Evolutionary conservation across 2,797 vertebrate genomes (phyloP).

Genomic region (Aselliscus stoliczkanus): DNA sequence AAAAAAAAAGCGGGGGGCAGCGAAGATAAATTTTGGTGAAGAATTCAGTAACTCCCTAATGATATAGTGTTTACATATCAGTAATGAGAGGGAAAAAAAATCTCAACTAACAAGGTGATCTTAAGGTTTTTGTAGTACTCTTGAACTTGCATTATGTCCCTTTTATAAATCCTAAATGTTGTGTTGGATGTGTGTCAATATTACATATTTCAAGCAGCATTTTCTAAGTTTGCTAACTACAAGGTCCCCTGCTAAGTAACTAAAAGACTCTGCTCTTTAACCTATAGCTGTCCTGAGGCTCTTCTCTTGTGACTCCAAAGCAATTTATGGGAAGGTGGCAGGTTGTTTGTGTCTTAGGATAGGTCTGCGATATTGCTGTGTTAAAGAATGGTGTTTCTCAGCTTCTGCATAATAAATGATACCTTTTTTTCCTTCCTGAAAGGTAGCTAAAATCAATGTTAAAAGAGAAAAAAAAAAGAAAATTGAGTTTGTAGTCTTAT

Average conservation of each 20-base stretch:
- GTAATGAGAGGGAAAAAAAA: not conserved
- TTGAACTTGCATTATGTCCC: not conserved
- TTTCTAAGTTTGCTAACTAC: not conserved
- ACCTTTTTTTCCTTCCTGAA: not conserved
- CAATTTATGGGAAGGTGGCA: not conserved
- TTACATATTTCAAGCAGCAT: not conserved
- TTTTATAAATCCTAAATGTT: not conserved
- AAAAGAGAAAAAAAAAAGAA: not conserved
- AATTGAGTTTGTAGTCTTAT: not conserved
- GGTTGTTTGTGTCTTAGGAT: not conserved
- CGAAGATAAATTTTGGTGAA: not conserved
- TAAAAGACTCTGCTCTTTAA: not conserved
- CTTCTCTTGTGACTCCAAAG: not conserved
- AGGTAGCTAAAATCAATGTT: not conserved
- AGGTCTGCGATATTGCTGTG: not conserved
- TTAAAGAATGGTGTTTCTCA: not conserved
- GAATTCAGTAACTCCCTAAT: not conserved
- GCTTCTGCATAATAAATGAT: not conserved
- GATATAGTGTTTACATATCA: not conserved
- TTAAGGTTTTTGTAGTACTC: not conserved
- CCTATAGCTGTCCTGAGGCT: not conserved
- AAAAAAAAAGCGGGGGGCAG: too few relatives aligned
- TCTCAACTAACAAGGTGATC: not conserved
- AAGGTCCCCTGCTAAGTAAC: not conserved
- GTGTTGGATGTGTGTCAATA: not conserved